phyloP scores from a whole-genome alignment of 2,113 vertebrate genomes.

The Cisticola juncidis region DNA sequence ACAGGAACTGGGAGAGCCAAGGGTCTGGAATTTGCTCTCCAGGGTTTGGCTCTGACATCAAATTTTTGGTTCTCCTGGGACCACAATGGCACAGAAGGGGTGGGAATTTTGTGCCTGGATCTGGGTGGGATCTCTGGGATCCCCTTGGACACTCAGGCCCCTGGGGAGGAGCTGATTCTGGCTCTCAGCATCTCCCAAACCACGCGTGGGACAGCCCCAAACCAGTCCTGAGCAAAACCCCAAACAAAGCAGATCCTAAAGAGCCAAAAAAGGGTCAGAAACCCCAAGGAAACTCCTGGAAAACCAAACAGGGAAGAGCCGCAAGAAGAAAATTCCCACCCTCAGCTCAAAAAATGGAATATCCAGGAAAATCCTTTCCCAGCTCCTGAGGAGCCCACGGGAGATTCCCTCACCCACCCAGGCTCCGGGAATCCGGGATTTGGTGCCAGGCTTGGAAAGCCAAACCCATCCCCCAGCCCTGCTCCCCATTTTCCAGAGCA shows the following conservation, averaged over 20 bases:
- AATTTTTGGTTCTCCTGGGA: background rate
- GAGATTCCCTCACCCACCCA: background rate
- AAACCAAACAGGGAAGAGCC: background rate
- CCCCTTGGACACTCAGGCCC: background rate
- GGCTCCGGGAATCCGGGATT: background rate
- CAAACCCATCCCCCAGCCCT: slow-evolving; percentile 5
- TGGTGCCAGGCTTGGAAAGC: background rate
- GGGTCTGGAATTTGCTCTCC: background rate
- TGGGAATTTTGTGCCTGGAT: background rate
- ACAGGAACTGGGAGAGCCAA: background rate
- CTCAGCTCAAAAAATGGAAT: background rate
- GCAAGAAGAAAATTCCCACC: background rate
- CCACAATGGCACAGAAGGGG: background rate
- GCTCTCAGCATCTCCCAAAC: rapidly evolving
- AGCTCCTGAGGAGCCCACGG: background rate
- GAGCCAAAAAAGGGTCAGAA: background rate
- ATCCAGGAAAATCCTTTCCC: background rate
- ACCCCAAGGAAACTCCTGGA: background rate
- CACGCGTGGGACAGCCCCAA: background rate
- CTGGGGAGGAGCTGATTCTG: background rate
- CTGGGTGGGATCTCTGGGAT: background rate
- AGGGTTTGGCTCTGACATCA: background rate
- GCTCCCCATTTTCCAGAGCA: slow-evolving; percentile 32
- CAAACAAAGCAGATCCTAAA: background rate
- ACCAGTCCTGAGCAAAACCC: background rate